Percentiles rank a stretch among this genome's conserved stretches.
phyloP scores from a whole-genome alignment of 1,140 invertebrate genomes.

The Zaprionus nigranus region DNA sequence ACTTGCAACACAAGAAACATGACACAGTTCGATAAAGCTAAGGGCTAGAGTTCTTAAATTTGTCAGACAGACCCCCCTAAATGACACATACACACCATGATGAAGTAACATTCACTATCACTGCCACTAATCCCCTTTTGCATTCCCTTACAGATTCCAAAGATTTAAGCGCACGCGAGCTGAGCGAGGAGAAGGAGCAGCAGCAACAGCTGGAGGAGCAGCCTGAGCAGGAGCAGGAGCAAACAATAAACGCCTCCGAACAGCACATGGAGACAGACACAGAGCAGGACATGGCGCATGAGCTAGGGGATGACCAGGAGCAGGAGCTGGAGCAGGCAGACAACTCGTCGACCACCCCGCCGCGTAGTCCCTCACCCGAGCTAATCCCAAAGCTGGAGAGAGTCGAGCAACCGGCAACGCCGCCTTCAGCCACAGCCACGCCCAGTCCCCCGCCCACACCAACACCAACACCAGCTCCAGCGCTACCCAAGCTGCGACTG shows the following conservation, averaged over 20 bases:
- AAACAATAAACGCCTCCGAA: conserved; percentile 41
- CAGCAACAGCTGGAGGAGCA: conserved; percentile 45
- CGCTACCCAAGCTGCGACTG: conserved; percentile 88
- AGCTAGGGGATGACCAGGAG: conserved; percentile 17
- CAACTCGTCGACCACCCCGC: conserved; percentile 50
- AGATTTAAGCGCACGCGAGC: conserved; percentile 73
- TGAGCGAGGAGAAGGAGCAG: conserved; percentile 67
- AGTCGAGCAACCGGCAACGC: conserved; percentile 56
- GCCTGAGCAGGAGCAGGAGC: conserved; percentile 39
- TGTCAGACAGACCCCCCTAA: background rate
- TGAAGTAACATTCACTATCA: background rate
- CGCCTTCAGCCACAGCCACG: conserved; percentile 54
- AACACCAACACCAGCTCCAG: conserved; percentile 30
- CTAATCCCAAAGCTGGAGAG: conserved; percentile 61
- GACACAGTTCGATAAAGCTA: too few relatives aligned
- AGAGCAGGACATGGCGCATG: conserved; percentile 33
- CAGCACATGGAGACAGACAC: conserved; percentile 56
- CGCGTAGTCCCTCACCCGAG: conserved; percentile 48
- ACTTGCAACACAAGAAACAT: too few relatives aligned
- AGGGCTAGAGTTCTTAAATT: background rate
- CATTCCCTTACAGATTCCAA: conserved; percentile 70
- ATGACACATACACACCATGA: background rate
- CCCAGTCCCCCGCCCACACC: conserved; percentile 55
- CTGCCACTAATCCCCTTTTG: background rate
- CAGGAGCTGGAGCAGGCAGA: conserved; percentile 6